Base-by-base conservation (phyloP, 2,113 vertebrate species). In the Okapia johnstoni region DNA sequence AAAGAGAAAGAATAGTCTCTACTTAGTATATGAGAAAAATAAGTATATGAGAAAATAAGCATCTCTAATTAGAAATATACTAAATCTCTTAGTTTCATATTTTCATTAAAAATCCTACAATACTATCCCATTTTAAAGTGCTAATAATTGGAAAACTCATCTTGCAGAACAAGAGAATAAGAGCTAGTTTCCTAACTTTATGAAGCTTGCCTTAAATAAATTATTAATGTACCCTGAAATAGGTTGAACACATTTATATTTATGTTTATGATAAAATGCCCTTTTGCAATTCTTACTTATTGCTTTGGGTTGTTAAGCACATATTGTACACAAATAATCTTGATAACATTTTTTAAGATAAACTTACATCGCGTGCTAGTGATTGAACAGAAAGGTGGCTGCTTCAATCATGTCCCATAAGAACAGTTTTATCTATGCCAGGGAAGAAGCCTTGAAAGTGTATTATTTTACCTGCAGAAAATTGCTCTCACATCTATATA, bases 201-300 rank as follows among this genome's bases (percentile, higher is more conserved):
- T 90, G 63, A 96, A 73, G 30, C 61, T 14, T 77, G 6, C 25
- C 2, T 96, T 94, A 66, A 96, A 87, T 86, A 93, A 93, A 85
- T 95, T 81, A 91, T 81, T 52, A 77, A 86, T 85, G 13, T 61
- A 58, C n/a, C 57, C 61, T 96, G 63, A 94, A 97, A 88, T 76
- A 89, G 93, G 8, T 80, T 89, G 36, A 93, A 57, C 5, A 46
- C 6, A 13, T 86, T 87, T 80, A 54, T 50, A 70, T 70, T 36
- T 70, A 88, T 33, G 46, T 58, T 84, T 76, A 76, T 84, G 30
- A 9, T 73, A 93, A 97, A 85, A 96, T 61, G 7, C 3, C 17
- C 46, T 93, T 90, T 88, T 85, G 6, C 48, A 70, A 43, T 83
- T 95, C 83, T 88, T 84, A 80, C 11, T 81, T 90, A 90, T 80